Base-by-base conservation (phyloP, 1,140 invertebrate genomes). In the Drosophila eugracilis region DNA sequence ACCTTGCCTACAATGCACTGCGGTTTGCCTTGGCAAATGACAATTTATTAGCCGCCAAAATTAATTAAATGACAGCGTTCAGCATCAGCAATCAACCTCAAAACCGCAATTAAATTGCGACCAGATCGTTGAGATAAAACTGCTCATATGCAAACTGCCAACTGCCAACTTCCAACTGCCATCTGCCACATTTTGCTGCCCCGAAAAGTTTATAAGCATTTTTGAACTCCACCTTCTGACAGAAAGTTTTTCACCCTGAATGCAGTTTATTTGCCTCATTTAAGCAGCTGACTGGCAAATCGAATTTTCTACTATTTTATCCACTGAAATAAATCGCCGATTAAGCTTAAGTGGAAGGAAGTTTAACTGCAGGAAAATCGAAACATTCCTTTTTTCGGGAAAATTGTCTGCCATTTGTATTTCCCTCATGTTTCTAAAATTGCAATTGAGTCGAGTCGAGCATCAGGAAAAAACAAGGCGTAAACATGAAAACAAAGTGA, bases 21-120 rank as follows among this genome's bases (percentile, higher is more conserved):
- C 55, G 77, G 81, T 70, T 77, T 41, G 69, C 26, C 54, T 62
- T 72, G 73, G 19, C 52, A 49, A 49, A 60, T 77, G 81, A 66
- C 73, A 80, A 66, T 80, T 76, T 63, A 74, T 81, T 80, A 62
- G 76, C 60, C 78, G 65, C 55, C 44, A 60, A 76, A 76, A 75
- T 53, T 85, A 79, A 85, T 84, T 78, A 63, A 63, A 79, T 76
- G 60, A 47, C 71, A 80, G 47, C 55, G 65, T 55, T 19, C 37
- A 41, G 37, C 37, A 21, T 41, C 14, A 21, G 17, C 30, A 52
- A 30, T 50, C 36, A 57, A 47, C 15, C 19, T 26, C n/a, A 10
- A 32, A 54, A 76, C 73, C 32, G n/a, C 75, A 58, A 71, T 74
- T 67, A 60, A 62, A 42, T 26, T 12, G 14, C 7, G 21, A 4